phyloP scores from a whole-genome alignment of 1,140 invertebrate genomes.

The Berghia stephanieae region DNA sequence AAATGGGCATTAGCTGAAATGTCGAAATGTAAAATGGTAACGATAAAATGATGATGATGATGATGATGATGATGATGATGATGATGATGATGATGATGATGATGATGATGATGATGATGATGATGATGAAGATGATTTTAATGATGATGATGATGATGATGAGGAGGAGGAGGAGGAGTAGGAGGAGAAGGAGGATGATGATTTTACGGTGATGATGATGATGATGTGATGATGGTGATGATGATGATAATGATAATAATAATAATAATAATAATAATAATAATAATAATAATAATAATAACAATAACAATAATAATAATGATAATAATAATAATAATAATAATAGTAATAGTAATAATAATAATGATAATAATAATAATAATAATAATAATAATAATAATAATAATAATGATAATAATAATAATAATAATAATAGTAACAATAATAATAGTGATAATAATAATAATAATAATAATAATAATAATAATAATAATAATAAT shows the following conservation, averaged over 20 bases:
- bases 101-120: conserved; percentile 2
- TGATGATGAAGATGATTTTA: too few species aligned
- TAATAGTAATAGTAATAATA: background rate
- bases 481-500: too few species aligned
- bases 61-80: conserved; percentile 2
- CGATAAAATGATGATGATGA: conserved; percentile 2
- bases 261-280: background rate
- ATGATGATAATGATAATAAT: background rate
- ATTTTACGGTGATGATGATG: background rate
- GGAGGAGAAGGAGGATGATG: background rate
- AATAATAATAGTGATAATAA: too few species aligned
- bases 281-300: background rate
- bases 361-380: background rate
- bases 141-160: too few species aligned
- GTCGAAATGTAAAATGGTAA: too few species aligned
- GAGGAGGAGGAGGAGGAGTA: too few species aligned
- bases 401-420: background rate
- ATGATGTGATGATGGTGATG: too few species aligned
- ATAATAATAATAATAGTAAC: too few species aligned
- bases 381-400: background rate
- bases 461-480: too few species aligned
- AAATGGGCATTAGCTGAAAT: too few species aligned
- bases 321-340: background rate
- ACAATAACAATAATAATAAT: background rate
- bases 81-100: conserved; percentile 2